Conservation (phyloP, 2,888 invertebrate species). For the Perizoma flavofasciatum region DNA sequence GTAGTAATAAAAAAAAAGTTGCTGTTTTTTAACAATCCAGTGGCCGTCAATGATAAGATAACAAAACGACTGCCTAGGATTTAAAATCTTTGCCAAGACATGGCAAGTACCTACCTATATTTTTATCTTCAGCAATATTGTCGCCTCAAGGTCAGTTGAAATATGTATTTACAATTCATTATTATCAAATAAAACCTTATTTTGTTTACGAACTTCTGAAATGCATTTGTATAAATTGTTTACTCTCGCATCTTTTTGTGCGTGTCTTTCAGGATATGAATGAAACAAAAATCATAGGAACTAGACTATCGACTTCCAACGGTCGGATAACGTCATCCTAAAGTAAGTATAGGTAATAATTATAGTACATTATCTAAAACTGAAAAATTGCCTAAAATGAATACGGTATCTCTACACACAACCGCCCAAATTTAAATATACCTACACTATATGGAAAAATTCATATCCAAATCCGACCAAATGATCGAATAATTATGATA, state of each 20-base stretch:
- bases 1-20: no score
- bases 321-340: conserved; percentile 28
- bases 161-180: conserved; percentile 17
- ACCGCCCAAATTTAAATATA: conserved; percentile 69
- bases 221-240: conserved; percentile 15
- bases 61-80: neutral
- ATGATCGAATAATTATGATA: conserved; percentile 64
- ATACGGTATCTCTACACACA: conserved; percentile 64
- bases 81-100: neutral
- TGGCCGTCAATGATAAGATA: no score
- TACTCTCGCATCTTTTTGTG: conserved; percentile 50
- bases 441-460: conserved; percentile 62
- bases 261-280: conserved; percentile 49
- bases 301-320: conserved; percentile 49
- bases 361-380: conserved; percentile 43
- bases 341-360: conserved; percentile 24
- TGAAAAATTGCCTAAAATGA: conserved; percentile 39
- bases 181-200: conserved; percentile 4
- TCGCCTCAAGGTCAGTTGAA: no score
- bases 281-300: conserved; percentile 54
- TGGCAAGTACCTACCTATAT: no score
- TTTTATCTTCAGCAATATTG: no score
- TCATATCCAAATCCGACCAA: conserved; percentile 57
- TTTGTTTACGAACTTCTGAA: conserved; percentile 9
- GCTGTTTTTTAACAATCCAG: no score